phyloP scores from a whole-genome alignment of 2,888 invertebrate species.

The Eupithecia insigniata region DNA sequence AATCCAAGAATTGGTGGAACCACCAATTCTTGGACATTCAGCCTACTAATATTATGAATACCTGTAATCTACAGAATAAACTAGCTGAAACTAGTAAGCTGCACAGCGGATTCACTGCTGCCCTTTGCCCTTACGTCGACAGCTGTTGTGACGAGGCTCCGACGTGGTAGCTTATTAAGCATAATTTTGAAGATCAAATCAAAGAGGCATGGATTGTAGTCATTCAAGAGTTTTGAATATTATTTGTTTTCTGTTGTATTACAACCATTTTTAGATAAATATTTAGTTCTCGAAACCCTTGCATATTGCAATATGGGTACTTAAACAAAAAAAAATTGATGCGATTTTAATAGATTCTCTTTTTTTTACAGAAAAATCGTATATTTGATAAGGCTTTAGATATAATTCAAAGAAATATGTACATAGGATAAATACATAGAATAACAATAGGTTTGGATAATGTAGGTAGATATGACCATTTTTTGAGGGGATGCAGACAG shows the following conservation, averaged over 20 bases:
- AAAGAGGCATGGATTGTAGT: constrained; percentile 14
- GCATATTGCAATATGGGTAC: too few relatives aligned
- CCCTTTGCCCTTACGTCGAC: constrained; percentile 73
- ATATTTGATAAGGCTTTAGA: too few relatives aligned
- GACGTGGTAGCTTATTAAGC: constrained; percentile 43
- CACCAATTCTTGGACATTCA: not conserved
- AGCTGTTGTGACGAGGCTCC: constrained; percentile 56
- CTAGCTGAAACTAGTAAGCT: constrained; percentile 3
- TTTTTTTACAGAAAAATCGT: not conserved
- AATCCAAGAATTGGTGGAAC: too few relatives aligned
- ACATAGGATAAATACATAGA: too few relatives aligned
- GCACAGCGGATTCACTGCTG: constrained; percentile 52
- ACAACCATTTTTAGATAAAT: not conserved
- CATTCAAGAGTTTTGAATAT: constrained; percentile 30
- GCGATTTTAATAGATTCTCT: too few relatives aligned
- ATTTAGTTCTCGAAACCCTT: not conserved
- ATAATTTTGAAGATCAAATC: constrained; percentile 37
- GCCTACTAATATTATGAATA: not conserved
- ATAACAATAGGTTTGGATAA: too few relatives aligned
- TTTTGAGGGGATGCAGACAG: not conserved
- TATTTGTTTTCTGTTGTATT: not conserved
- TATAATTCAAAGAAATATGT: not conserved
- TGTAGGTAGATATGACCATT: not conserved
- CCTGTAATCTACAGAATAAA: not conserved
- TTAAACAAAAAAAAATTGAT: too few relatives aligned